Conservation (phyloP, 2,888 invertebrate genomes). For the Platerodrilus igneus region DNA sequence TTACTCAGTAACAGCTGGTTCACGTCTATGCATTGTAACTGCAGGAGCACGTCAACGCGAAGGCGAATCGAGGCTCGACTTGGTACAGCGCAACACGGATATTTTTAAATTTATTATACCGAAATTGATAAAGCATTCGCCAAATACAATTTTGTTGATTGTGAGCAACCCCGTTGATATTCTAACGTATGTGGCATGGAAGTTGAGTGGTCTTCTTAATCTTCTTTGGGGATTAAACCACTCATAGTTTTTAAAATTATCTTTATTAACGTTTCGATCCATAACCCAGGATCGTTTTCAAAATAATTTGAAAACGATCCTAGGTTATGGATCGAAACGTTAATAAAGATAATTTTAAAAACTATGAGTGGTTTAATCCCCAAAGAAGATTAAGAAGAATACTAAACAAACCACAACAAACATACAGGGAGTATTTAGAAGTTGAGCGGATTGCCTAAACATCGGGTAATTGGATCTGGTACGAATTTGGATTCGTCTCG, state of each 20-base stretch:
- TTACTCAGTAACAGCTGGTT: conserved; percentile 71
- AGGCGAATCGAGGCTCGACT: conserved; percentile 76
- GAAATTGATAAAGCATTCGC: conserved; percentile 73
- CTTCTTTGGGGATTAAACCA: too few species aligned
- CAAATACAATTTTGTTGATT: conserved; percentile 77
- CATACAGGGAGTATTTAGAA: too few species aligned
- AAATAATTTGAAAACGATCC: too few species aligned
- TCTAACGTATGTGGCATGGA: conserved; percentile 90
- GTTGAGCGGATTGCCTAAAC: conserved; percentile 80
- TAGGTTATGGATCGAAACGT: too few species aligned
- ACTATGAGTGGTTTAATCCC: too few species aligned
- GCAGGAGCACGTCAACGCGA: conserved; percentile 88
- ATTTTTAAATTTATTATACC: conserved; percentile 84
- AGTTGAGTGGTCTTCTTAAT: conserved; percentile 84
- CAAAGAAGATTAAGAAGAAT: too few species aligned
- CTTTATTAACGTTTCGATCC: too few species aligned
- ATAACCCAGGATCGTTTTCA: too few species aligned
- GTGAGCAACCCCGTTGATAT: conserved; percentile 93
- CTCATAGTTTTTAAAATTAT: too few species aligned
- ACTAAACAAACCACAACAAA: too few species aligned
- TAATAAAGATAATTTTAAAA: too few species aligned
- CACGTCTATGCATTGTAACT: conserved; percentile 81
- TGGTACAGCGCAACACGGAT: conserved; percentile 87
- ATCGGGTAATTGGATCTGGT: conserved; percentile 85
- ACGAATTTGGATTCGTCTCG: conserved; percentile 90